phyloP scores from a whole-genome alignment of 2,888 invertebrate genomes.

The Mimas tiliae region DNA sequence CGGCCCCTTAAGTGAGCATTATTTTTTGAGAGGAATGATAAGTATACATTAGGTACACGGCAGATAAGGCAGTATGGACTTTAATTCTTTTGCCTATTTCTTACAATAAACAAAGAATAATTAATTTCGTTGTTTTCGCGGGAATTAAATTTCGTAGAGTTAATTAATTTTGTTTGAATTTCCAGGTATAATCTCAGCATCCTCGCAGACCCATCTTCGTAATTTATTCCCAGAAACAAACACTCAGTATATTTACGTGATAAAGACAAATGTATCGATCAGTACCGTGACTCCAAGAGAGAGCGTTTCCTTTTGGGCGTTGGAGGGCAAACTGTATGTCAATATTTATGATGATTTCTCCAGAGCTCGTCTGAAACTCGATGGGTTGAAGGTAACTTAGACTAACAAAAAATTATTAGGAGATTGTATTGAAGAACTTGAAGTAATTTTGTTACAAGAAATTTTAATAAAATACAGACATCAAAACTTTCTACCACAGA shows the following conservation, averaged over 20 bases:
- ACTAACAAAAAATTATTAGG: too few species aligned
- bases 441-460: too few species aligned
- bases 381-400: constrained; percentile 59
- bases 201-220: constrained; percentile 51
- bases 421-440: too few species aligned
- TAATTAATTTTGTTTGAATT: constrained; percentile 26
- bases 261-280: constrained; percentile 66
- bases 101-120: neutral
- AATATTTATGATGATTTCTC: constrained; percentile 66
- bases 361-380: constrained; percentile 56
- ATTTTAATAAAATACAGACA: too few species aligned
- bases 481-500: too few species aligned
- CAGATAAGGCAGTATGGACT: neutral
- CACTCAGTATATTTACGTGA: constrained; percentile 59
- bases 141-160: neutral
- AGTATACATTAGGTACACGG: too few species aligned
- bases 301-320: constrained; percentile 62
- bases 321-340: constrained; percentile 59
- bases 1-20: too few species aligned
- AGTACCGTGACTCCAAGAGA: constrained; percentile 58
- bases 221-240: constrained; percentile 62
- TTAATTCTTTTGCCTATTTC: neutral
- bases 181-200: constrained; percentile 48
- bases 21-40: too few species aligned
- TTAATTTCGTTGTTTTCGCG: neutral